These are phyloP conservation scores for Fregata magnificens DNA, from an alignment of 2,113 vertebrate genomes.

Conservation along the genomic window DNA sequence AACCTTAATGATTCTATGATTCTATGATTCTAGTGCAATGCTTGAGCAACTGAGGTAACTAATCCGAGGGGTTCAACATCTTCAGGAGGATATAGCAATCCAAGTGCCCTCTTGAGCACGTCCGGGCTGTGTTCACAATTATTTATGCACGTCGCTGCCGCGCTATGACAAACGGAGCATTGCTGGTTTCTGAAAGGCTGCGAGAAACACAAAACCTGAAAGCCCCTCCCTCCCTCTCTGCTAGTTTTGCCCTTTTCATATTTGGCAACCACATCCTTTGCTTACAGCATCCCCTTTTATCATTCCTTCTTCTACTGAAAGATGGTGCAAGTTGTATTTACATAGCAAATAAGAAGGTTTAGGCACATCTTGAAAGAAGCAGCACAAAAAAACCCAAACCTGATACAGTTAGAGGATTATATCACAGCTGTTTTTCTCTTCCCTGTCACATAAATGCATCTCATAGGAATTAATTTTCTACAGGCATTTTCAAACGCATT, in stretches of 20 bases:
- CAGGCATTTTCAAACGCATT: background rate
- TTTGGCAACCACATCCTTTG: background rate
- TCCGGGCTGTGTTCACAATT: background rate
- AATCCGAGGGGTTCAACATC: background rate
- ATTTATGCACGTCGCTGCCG: accelerated
- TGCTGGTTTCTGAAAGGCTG: background rate
- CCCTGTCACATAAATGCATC: background rate
- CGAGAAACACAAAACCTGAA: background rate
- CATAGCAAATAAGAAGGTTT: background rate
- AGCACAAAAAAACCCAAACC: background rate
- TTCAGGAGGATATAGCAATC: background rate
- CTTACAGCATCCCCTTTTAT: background rate
- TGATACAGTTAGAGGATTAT: background rate
- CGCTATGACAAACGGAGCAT: accelerated
- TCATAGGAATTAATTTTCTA: background rate
- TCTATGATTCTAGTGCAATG: no score
- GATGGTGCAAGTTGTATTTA: background rate
- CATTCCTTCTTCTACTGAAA: background rate
- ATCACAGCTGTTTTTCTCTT: slow-evolving; percentile 3
- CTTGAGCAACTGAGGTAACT: background rate
- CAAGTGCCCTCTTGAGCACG: accelerated
- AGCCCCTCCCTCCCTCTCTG: background rate
- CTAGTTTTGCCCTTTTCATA: background rate
- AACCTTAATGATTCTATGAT: no score
- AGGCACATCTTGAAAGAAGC: background rate